Conservation (phyloP, 1,140 invertebrate genomes). For the Calliphora vicina region DNA sequence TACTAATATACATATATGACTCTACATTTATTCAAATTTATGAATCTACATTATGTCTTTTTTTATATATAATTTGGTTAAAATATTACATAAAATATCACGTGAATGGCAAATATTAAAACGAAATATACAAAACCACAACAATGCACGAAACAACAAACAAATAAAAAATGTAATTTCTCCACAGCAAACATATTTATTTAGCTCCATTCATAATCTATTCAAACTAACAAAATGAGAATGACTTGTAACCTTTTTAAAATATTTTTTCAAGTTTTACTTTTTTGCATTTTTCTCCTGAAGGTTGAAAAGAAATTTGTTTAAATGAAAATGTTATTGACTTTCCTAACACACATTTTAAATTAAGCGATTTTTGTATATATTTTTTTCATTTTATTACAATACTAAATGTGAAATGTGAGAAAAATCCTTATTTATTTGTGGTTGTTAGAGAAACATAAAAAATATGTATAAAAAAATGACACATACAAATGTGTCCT, state of each 20-base stretch:
- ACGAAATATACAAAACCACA: not conserved
- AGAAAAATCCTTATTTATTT: not conserved
- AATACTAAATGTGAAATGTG: too few species aligned
- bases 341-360: not conserved
- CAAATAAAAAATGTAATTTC: not conserved
- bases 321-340: not conserved
- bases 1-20: too few species aligned
- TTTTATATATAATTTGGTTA: not conserved
- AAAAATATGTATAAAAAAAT: too few species aligned
- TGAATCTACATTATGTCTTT: too few species aligned
- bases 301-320: not conserved
- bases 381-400: not conserved
- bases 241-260: not conserved
- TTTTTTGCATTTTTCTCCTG: not conserved
- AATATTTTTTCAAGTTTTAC: not conserved
- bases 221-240: not conserved
- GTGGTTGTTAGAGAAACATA: too few species aligned
- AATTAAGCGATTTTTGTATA: not conserved
- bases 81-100: slow-evolving; percentile 3
- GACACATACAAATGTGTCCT: too few species aligned
- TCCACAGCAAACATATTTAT: not conserved
- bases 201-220: not conserved
- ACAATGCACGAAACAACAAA: not conserved
- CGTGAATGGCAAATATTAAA: not conserved
- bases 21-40: not conserved